Evolutionary conservation across 2,888 invertebrate genomes (phyloP).

Genomic region (Drosophila macrospina): DNA sequence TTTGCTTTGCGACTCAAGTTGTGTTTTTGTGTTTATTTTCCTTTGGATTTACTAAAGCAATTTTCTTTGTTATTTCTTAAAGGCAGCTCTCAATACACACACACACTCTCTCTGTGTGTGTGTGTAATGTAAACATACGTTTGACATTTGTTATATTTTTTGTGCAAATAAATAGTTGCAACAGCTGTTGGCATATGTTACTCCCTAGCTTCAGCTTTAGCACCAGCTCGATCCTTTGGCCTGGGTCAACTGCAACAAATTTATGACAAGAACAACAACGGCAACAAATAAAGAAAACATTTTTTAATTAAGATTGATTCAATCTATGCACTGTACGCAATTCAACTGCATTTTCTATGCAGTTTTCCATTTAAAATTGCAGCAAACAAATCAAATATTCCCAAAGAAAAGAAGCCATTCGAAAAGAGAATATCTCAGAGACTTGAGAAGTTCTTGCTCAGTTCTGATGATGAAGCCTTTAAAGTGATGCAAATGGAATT

Average conservation of each 20-base stretch:
- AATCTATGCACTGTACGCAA: constrained; percentile 40
- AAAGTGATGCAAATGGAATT: constrained; percentile 1
- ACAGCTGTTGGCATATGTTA: constrained; percentile 76
- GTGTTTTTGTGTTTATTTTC: constrained; percentile 79
- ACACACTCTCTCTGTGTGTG: constrained; percentile 15
- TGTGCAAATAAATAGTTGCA: constrained; percentile 80
- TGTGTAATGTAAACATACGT: constrained; percentile 72
- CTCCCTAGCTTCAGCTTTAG: not conserved
- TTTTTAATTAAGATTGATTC: constrained; percentile 79
- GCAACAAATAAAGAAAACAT: constrained; percentile 30
- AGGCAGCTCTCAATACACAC: constrained; percentile 42
- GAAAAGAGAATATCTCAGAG: constrained; percentile 2
- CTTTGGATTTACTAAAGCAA: constrained; percentile 80
- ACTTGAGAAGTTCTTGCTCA: not conserved
- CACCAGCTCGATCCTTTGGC: constrained; percentile 8
- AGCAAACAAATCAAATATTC: constrained; percentile 32
- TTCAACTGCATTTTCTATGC: constrained; percentile 26
- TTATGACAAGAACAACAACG: constrained; percentile 40
- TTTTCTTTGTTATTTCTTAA: constrained; percentile 77
- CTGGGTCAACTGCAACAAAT: constrained; percentile 22
- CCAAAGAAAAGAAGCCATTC: not conserved
- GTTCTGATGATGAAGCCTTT: not conserved
- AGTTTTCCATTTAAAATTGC: constrained; percentile 55
- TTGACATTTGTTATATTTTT: constrained; percentile 78
- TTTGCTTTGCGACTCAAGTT: constrained; percentile 76